Percentiles rank a stretch among this genome's conserved stretches.
Conservation (phyloP, 2,797 vertebrate genomes). For the Vipera latastei region DNA sequence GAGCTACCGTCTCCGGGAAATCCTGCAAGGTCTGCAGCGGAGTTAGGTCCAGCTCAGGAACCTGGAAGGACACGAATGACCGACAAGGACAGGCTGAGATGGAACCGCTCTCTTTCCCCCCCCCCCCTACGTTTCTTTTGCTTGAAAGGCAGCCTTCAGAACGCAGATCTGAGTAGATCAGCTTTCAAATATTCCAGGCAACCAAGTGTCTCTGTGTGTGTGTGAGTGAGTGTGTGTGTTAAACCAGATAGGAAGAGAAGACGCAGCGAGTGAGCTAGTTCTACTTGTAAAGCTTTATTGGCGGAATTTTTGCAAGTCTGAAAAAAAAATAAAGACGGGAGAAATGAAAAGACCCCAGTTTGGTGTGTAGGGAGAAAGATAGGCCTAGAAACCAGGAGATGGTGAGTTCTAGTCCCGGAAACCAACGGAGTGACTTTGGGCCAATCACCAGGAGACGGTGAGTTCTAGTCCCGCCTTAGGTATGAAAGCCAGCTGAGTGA, state of each 20-base stretch:
- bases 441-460: too few relatives aligned
- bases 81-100: background rate
- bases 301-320: background rate
- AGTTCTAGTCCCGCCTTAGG: too few relatives aligned
- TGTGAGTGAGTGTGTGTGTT: background rate
- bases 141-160: background rate
- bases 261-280: too few relatives aligned
- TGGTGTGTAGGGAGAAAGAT: too few relatives aligned
- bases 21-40: conserved; percentile 66
- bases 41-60: conserved; percentile 77
- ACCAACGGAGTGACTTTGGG: too few relatives aligned
- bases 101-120: background rate
- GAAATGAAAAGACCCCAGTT: too few relatives aligned
- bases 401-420: too few relatives aligned
- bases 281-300: background rate
- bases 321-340: background rate
- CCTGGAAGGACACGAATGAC: conserved; percentile 61
- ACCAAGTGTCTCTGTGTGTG: too few relatives aligned
- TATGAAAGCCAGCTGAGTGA: too few relatives aligned
- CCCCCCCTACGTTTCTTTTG: background rate
- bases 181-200: background rate
- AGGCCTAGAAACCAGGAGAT: too few relatives aligned
- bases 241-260: background rate
- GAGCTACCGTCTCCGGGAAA: conserved; percentile 79
- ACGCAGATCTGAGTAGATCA: background rate